phyloP scores from a whole-genome alignment of 2,797 vertebrate genomes.

The Lepilemur ruficaudatus region DNA sequence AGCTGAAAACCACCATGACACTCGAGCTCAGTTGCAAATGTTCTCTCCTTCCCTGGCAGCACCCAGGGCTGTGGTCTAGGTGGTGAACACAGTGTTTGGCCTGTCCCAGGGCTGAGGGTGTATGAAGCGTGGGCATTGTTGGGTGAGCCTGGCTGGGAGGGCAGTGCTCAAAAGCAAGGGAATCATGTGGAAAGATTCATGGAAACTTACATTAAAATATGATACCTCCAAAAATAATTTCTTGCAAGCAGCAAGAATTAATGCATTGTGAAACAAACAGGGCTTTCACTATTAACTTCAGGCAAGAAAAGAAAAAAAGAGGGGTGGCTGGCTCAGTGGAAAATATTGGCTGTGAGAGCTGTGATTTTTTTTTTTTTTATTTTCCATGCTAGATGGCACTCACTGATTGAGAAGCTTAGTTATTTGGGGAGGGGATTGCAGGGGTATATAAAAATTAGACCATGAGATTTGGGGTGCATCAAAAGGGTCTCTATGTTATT shows the following conservation, averaged over 20 bases:
- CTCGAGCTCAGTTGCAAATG: conserved; percentile 14
- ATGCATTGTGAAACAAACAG: conserved; percentile 79
- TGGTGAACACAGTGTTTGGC: conserved; percentile 49
- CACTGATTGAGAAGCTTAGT: conserved; percentile 71
- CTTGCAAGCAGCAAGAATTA: conserved; percentile 78
- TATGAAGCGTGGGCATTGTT: conserved; percentile 72
- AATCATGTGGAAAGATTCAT: conserved; percentile 79
- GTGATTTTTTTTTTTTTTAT: conserved; percentile 52
- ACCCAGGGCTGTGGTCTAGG: conserved; percentile 55
- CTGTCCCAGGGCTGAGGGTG: conserved; percentile 40
- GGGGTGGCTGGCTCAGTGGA: conserved; percentile 64
- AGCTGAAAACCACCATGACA: conserved; percentile 50
- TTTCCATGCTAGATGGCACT: conserved; percentile 71
- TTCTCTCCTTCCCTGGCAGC: conserved; percentile 48
- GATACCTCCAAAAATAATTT: conserved; percentile 82
- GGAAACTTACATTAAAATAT: conserved; percentile 82
- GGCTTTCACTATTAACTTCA: conserved; percentile 76
- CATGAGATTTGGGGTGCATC: conserved; percentile 59
- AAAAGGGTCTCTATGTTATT: background rate
- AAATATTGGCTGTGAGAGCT: conserved; percentile 71
- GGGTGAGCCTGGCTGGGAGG: conserved; percentile 51
- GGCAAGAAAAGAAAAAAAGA: conserved; percentile 33
- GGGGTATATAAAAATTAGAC: conserved; percentile 1
- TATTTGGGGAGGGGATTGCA: conserved; percentile 34
- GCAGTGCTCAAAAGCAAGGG: conserved; percentile 65